Evolutionary conservation across 2,888 invertebrate genomes (phyloP).

Genomic region (Augiades crinisus): DNA sequence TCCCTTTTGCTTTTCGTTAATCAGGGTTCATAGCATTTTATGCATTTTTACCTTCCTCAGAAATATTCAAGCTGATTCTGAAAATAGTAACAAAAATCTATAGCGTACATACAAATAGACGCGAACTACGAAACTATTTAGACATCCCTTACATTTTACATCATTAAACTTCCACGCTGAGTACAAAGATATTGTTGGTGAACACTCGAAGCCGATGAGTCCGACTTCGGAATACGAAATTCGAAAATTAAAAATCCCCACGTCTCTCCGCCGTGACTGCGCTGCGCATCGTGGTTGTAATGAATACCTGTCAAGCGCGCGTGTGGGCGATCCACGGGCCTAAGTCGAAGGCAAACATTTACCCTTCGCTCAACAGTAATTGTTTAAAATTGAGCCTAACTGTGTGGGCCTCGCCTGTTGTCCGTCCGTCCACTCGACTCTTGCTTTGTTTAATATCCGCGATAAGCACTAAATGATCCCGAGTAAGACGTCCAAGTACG

Average conservation of each 20-base stretch:
- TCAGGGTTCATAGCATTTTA: no score
- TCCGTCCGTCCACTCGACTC: conserved; percentile 53
- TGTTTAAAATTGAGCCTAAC: conserved; percentile 82
- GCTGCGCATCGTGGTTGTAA: conserved; percentile 71
- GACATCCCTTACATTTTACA: no score
- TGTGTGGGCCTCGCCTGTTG: conserved; percentile 75
- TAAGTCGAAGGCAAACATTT: conserved; percentile 80
- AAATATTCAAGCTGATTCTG: no score
- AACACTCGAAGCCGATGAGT: no score
- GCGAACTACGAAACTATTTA: no score
- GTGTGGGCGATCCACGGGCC: conserved; percentile 74
- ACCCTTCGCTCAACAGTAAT: conserved; percentile 78
- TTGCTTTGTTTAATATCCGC: conserved; percentile 58
- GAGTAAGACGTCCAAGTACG: conserved; percentile 22
- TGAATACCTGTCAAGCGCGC: conserved; percentile 78
- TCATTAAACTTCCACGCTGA: no score
- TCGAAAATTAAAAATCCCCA: conserved; percentile 45
- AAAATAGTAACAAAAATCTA: no score
- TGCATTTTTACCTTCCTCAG: no score
- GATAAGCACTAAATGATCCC: conserved; percentile 59
- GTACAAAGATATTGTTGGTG: no score
- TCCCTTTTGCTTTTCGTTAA: no score
- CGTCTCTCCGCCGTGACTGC: conserved; percentile 35
- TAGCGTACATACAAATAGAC: no score
- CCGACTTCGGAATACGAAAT: conserved; percentile 32